Percentiles rank a stretch among this genome's conserved stretches.
phyloP scores from a whole-genome alignment of 92 coral and sea anemone species.

The Metridium senile region DNA sequence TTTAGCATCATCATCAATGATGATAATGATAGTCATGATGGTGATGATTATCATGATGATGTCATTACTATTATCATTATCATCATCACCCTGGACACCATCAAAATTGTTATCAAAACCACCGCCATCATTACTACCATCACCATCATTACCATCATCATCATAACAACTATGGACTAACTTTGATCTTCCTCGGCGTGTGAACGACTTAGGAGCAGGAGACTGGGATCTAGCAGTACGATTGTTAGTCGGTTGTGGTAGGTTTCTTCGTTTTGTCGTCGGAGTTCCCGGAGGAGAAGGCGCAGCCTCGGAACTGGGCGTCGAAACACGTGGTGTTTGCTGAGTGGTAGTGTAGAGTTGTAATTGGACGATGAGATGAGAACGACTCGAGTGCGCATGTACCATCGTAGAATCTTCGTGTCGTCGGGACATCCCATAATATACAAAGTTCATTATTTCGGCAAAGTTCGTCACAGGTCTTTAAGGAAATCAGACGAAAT shows the following conservation, averaged over 20 bases:
- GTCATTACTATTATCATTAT: too few species aligned
- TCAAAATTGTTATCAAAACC: background rate
- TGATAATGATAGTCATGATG: background rate
- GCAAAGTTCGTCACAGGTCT: conserved; percentile 85
- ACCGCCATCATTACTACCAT: background rate
- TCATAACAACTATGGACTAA: background rate
- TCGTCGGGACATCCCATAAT: conserved; percentile 93
- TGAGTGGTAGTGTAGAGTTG: conserved; percentile 82
- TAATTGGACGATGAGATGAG: conserved; percentile 96
- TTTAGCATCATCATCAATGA: background rate
- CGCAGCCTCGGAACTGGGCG: conserved; percentile 76
- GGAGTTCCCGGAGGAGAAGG: conserved; percentile 99
- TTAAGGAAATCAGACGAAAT: background rate
- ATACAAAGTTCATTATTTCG: conserved; percentile 91
- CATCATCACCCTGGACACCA: background rate
- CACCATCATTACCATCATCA: background rate
- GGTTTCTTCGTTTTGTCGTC: conserved; percentile 72
- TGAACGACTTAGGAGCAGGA: conserved; percentile 72
- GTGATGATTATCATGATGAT: background rate
- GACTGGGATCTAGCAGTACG: conserved; percentile 81
- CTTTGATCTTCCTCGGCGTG: conserved; percentile 40
- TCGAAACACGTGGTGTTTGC: conserved; percentile 57
- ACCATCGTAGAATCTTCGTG: conserved; percentile 99
- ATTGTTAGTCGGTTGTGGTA: conserved; percentile 80
- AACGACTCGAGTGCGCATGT: conserved; percentile 99